A percentile compares a stretch with the other conserved stretches of the same genome.
phyloP scores from a whole-genome alignment of 2,888 invertebrate genomes.

The Folsomia candida region DNA sequence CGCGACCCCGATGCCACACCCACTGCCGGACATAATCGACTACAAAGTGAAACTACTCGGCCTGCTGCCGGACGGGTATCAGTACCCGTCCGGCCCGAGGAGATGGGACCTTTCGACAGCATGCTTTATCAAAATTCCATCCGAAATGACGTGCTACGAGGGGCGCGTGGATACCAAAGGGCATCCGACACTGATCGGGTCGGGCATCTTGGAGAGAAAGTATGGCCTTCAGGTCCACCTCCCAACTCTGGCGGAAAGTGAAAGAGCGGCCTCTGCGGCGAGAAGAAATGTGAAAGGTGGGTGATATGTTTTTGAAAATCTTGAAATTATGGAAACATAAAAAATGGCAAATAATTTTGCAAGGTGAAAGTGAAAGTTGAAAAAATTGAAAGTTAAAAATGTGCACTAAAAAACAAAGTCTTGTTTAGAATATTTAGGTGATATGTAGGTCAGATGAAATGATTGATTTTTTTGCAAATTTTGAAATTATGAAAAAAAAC shows the following conservation, averaged over 20 bases:
- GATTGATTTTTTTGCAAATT: too few relatives aligned
- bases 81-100: slow-evolving; percentile 15
- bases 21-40: slow-evolving; percentile 40
- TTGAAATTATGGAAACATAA: too few relatives aligned
- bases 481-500: too few relatives aligned
- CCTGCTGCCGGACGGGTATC: slow-evolving; percentile 40
- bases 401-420: too few relatives aligned
- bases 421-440: too few relatives aligned
- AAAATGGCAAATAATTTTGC: too few relatives aligned
- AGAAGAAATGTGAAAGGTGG: slow-evolving; percentile 34
- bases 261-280: slow-evolving; percentile 35
- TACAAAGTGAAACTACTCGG: slow-evolving; percentile 46
- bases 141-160: slow-evolving; percentile 46
- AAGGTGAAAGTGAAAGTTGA: too few relatives aligned
- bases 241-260: slow-evolving; percentile 45
- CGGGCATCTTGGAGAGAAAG: slow-evolving; percentile 43
- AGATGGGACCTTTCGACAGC: slow-evolving; percentile 42
- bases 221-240: slow-evolving; percentile 43
- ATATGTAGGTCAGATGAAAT: too few relatives aligned
- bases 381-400: too few relatives aligned
- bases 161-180: slow-evolving; percentile 41
- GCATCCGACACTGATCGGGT: slow-evolving; percentile 41
- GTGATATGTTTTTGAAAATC: too few relatives aligned
- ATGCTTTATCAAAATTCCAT: slow-evolving; percentile 42
- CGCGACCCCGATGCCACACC: neutral